Percentiles rank a stretch among this genome's conserved stretches.
Evolutionary conservation across 2,113 vertebrate genomes (phyloP).

Genomic region (mouse (Mus musculus)): DNA sequence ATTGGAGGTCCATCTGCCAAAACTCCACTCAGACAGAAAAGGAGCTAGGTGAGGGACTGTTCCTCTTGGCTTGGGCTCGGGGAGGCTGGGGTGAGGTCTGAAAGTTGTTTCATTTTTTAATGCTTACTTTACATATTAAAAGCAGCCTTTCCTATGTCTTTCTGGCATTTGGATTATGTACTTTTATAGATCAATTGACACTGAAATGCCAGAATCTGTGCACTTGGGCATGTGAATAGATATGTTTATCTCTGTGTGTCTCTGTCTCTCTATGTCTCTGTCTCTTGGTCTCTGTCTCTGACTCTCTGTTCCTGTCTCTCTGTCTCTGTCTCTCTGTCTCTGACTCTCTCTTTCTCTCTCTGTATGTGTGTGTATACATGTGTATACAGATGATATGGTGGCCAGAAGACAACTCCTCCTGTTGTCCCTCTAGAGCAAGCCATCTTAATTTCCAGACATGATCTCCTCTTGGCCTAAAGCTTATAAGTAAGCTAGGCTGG

Average conservation of each 20-base stretch:
- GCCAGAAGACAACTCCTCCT: neutral
- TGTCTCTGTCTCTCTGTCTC: too few relatives aligned
- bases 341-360: too few relatives aligned
- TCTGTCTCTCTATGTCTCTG: too few relatives aligned
- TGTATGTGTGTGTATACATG: neutral
- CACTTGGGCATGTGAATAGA: neutral
- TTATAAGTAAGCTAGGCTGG: neutral
- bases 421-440: neutral
- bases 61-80: accelerated
- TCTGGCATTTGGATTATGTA: neutral
- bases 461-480: neutral
- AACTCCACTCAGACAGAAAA: constrained; percentile 64
- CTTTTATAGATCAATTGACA: neutral
- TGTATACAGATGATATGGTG: neutral
- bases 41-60: neutral
- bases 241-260: neutral
- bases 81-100: accelerated
- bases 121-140: neutral
- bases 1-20: constrained; percentile 52
- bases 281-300: too few relatives aligned
- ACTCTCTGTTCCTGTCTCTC: too few relatives aligned
- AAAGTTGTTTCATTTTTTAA: neutral
- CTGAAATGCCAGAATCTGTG: neutral
- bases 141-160: neutral
- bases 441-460: neutral